These are phyloP conservation scores for Hydropsyche betteni DNA, from an alignment of 2,888 invertebrate species.

Conservation along the genomic window DNA sequence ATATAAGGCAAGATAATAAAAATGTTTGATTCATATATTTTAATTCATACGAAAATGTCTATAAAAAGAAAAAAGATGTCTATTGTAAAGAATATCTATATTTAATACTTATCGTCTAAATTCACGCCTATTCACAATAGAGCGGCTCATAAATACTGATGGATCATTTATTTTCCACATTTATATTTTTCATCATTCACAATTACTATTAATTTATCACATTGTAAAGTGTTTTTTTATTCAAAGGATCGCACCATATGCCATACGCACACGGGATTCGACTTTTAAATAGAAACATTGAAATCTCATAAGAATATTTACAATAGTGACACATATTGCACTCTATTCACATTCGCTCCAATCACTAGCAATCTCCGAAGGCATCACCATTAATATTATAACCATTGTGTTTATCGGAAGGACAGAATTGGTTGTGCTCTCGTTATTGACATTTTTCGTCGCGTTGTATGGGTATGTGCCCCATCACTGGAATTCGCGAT, in stretches of 20 bases:
- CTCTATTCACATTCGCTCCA: conserved; percentile 26
- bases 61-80: neutral
- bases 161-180: conserved; percentile 30
- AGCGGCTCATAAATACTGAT: conserved; percentile 49
- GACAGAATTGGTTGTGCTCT: conserved; percentile 6
- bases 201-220: conserved; percentile 25
- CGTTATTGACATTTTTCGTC: conserved; percentile 20
- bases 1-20: conserved; percentile 16
- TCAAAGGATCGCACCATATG: neutral
- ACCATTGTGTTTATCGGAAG: conserved; percentile 1
- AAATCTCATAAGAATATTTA: conserved; percentile 46
- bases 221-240: conserved; percentile 16
- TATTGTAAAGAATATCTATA: conserved; percentile 20
- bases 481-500: conserved; percentile 62
- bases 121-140: conserved; percentile 47
- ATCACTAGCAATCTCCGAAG: neutral
- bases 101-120: conserved; percentile 41
- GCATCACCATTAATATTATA: neutral
- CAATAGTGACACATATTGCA: conserved; percentile 42
- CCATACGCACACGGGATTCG: neutral
- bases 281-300: conserved; percentile 10
- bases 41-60: conserved; percentile 1
- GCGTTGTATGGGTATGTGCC: conserved; percentile 57
- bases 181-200: neutral
- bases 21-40: conserved; percentile 2